Evolutionary conservation across 1,140 invertebrate species (phyloP).

Genomic region (Megalonaias nervosa): DNA sequence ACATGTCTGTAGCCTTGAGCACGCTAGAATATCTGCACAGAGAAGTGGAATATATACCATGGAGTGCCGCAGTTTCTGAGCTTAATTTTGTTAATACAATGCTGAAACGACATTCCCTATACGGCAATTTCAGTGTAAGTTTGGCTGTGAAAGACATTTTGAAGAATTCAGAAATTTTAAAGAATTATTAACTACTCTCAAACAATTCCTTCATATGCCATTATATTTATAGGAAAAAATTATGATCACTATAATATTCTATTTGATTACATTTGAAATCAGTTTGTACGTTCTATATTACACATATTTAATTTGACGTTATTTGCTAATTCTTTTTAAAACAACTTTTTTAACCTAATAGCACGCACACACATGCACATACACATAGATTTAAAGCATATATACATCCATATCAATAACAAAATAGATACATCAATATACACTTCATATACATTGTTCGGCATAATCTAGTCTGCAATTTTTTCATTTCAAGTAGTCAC

Average conservation of each 20-base stretch:
- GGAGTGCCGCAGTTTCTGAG: slow-evolving; percentile 75
- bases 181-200: background rate
- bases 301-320: too few species aligned
- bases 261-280: background rate
- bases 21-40: slow-evolving; percentile 81
- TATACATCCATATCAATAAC: background rate
- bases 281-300: background rate
- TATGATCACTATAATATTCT: too few species aligned
- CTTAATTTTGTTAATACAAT: slow-evolving; percentile 79
- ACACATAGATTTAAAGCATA: background rate
- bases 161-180: background rate
- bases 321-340: too few species aligned
- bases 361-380: too few species aligned
- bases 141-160: background rate
- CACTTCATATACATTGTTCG: background rate
- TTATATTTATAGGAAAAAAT: too few species aligned
- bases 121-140: slow-evolving; percentile 55
- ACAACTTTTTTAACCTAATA: too few species aligned
- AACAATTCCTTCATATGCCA: background rate
- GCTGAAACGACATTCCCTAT: slow-evolving; percentile 78
- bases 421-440: background rate
- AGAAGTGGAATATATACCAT: slow-evolving; percentile 80
- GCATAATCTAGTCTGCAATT: background rate
- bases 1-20: slow-evolving; percentile 79
- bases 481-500: too few species aligned